Conservation (phyloP, 2,888 invertebrate species). For the Meganola albula region DNA sequence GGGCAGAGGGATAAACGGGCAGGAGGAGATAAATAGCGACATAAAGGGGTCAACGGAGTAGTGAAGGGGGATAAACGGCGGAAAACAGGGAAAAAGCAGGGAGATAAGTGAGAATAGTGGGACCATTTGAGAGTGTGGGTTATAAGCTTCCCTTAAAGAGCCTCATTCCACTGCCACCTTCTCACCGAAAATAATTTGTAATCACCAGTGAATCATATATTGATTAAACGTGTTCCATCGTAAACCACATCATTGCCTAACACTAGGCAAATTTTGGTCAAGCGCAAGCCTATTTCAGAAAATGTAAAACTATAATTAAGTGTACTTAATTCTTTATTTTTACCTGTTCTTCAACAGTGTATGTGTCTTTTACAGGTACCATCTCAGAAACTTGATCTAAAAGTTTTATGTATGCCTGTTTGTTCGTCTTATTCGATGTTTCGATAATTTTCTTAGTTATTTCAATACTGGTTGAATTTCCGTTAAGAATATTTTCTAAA, state of each 20-base stretch:
- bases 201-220: background rate
- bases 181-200: background rate
- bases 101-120: too few species aligned
- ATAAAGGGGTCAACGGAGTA: background rate
- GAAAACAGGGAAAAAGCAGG: too few species aligned
- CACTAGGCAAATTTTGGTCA: too few species aligned
- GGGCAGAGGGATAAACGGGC: background rate
- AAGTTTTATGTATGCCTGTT: conserved; percentile 9
- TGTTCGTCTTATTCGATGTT: conserved; percentile 10
- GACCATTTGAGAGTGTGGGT: too few species aligned
- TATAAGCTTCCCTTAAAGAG: background rate
- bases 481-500: conserved; percentile 15
- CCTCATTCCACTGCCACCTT: background rate
- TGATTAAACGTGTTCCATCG: too few species aligned
- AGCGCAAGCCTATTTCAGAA: background rate
- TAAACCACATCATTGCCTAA: background rate
- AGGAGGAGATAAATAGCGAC: too few species aligned
- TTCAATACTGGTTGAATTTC: conserved; percentile 8
- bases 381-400: conserved; percentile 17
- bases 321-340: background rate
- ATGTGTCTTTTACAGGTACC: conserved; percentile 12
- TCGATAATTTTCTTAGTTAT: conserved; percentile 16
- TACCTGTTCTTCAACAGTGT: conserved; percentile 28
- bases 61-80: too few species aligned
- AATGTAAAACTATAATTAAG: background rate